Evolutionary conservation across 2,113 vertebrate genomes (phyloP).

Genomic region (Cyprinodon brontotheroides): DNA sequence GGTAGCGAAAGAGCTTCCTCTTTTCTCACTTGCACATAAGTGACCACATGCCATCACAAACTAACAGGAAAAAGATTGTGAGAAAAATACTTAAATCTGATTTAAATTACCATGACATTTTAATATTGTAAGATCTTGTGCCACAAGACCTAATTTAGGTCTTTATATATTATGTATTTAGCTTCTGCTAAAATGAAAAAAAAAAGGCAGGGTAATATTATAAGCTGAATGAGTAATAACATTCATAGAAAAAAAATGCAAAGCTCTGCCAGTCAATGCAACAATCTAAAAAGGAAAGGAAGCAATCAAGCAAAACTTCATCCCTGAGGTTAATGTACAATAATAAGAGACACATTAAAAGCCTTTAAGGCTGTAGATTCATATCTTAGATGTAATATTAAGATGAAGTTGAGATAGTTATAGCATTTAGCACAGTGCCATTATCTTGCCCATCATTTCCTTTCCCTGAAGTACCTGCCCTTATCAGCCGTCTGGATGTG

Average conservation of each 20-base stretch:
- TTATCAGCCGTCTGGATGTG: constrained; percentile 56
- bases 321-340: constrained; percentile 9
- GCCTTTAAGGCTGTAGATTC: constrained; percentile 35
- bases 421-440: constrained; percentile 30
- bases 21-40: neutral
- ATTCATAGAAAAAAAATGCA: neutral
- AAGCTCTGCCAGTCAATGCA: neutral
- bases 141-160: neutral
- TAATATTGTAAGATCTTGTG: neutral
- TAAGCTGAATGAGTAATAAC: neutral
- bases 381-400: constrained; percentile 49
- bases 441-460: constrained; percentile 58
- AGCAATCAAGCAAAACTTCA: constrained; percentile 2
- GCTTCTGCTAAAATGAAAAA: neutral
- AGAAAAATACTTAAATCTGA: neutral
- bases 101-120: neutral
- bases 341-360: constrained; percentile 26
- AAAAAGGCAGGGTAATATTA: neutral
- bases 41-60: too few relatives aligned
- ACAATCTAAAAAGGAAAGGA: constrained; percentile 6
- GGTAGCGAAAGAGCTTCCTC: neutral
- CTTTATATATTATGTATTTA: neutral
- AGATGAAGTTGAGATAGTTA: constrained; percentile 45
- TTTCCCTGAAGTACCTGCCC: constrained; percentile 57
- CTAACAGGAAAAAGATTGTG: too few relatives aligned